Evolutionary conservation across 1,140 invertebrate genomes (phyloP).

Genomic region (Brachionus sp.): DNA sequence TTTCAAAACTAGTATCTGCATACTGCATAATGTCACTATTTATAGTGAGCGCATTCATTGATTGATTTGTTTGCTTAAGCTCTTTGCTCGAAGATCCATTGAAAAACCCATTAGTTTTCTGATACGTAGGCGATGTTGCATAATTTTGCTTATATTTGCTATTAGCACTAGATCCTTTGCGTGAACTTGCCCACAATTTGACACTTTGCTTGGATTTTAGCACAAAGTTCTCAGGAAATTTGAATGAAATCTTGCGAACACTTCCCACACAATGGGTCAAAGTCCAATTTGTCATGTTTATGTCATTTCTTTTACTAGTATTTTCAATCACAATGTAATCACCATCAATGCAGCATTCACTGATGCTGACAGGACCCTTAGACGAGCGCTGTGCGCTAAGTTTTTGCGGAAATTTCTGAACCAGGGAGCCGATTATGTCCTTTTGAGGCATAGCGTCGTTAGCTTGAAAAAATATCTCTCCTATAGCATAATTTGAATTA

Average conservation of each 20-base stretch:
- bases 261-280: constrained; percentile 42
- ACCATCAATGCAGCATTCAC: constrained; percentile 61
- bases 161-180: neutral
- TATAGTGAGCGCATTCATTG: constrained; percentile 20
- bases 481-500: constrained; percentile 41
- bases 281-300: constrained; percentile 39
- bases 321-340: constrained; percentile 62
- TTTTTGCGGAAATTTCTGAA: constrained; percentile 39
- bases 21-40: constrained; percentile 18
- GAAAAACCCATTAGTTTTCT: neutral
- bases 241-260: constrained; percentile 38
- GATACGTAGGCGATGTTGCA: neutral
- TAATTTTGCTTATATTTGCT: neutral
- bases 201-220: constrained; percentile 44
- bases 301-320: constrained; percentile 52
- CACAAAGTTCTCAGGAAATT: constrained; percentile 43
- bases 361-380: constrained; percentile 60
- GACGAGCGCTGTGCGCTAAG: constrained; percentile 57
- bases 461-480: constrained; percentile 30
- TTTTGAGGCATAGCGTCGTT: constrained; percentile 7
- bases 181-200: constrained; percentile 39
- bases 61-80: neutral
- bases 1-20: constrained; percentile 32
- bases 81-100: neutral
- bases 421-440: constrained; percentile 33